These are phyloP conservation scores for Steinernema feltiae DNA, from an alignment of 1,140 invertebrate species.

Conservation along the genomic window DNA sequence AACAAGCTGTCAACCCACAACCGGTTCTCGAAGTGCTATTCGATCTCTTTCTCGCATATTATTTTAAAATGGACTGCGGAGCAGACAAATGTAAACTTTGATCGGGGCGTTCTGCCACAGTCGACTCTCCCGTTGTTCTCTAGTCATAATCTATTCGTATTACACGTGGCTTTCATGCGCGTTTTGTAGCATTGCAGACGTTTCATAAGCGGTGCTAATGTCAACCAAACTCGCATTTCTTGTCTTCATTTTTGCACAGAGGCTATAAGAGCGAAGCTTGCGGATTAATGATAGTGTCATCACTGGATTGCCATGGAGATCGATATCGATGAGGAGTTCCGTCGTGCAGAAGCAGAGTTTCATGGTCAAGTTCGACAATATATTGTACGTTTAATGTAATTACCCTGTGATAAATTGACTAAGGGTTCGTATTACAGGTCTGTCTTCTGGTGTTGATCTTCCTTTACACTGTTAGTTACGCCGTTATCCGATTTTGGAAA, in stretches of 20 bases:
- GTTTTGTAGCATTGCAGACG: neutral
- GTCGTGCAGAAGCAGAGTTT: constrained; percentile 47
- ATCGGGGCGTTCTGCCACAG: neutral
- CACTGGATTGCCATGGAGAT: constrained; percentile 18
- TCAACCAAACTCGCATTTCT: no score
- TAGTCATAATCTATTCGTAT: no score
- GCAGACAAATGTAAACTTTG: neutral
- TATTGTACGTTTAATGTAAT: constrained; percentile 41
- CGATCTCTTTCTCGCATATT: neutral
- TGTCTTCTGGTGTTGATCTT: constrained; percentile 50
- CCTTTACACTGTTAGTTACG: constrained; percentile 48
- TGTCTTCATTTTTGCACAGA: no score
- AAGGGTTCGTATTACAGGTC: no score
- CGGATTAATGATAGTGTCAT: neutral
- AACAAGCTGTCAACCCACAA: neutral
- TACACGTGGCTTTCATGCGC: no score
- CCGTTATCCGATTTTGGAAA: constrained; percentile 49
- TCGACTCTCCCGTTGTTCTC: no score
- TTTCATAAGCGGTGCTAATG: no score
- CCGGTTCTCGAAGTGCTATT: neutral
- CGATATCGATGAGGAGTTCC: constrained; percentile 37
- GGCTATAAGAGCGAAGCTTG: no score
- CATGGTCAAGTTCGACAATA: constrained; percentile 51
- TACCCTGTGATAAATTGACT: no score
- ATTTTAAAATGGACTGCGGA: neutral